Conservation (phyloP, 2,888 invertebrate genomes). For the Thymelicus lineola region DNA sequence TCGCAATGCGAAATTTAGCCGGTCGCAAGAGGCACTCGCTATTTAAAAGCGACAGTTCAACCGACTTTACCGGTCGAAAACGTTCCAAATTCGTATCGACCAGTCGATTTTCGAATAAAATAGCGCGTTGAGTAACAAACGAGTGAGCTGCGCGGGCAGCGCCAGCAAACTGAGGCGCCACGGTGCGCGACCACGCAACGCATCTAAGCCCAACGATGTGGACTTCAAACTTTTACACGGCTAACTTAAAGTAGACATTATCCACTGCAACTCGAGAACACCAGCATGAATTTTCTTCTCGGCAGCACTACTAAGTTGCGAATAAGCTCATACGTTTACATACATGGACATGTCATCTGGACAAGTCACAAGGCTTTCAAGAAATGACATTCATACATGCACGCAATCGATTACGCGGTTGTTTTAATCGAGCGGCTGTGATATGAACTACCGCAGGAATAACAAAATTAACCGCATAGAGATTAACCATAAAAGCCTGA, state of each 20-base stretch:
- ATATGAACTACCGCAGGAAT: slow-evolving; percentile 51
- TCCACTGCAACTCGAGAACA: slow-evolving; percentile 46
- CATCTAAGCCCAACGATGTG: slow-evolving; percentile 66
- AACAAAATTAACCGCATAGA: slow-evolving; percentile 47
- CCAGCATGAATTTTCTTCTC: slow-evolving; percentile 55
- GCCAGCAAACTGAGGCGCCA: slow-evolving; percentile 77
- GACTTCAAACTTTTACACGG: slow-evolving; percentile 81
- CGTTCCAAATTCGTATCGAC: slow-evolving; percentile 75
- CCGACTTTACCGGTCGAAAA: slow-evolving; percentile 78
- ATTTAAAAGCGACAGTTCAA: slow-evolving; percentile 75
- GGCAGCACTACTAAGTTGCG: slow-evolving; percentile 70
- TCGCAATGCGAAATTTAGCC: slow-evolving; percentile 78
- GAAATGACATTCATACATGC: slow-evolving; percentile 68
- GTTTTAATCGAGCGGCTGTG: slow-evolving; percentile 54
- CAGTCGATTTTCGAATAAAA: slow-evolving; percentile 54
- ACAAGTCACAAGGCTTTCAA: slow-evolving; percentile 76
- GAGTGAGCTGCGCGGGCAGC: slow-evolving; percentile 80
- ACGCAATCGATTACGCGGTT: slow-evolving; percentile 64
- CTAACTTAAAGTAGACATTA: slow-evolving; percentile 63
- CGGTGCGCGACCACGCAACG: slow-evolving; percentile 69
- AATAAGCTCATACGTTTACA: slow-evolving; percentile 71
- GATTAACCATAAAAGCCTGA: slow-evolving; percentile 15
- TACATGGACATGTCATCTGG: slow-evolving; percentile 73
- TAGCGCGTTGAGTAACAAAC: slow-evolving; percentile 58
- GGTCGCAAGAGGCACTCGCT: slow-evolving; percentile 63